Evolutionary conservation across 2,888 invertebrate genomes (phyloP), one percentile per base, ranked within the genome.

Genomic region (Eretmocerus hayati): DNA sequence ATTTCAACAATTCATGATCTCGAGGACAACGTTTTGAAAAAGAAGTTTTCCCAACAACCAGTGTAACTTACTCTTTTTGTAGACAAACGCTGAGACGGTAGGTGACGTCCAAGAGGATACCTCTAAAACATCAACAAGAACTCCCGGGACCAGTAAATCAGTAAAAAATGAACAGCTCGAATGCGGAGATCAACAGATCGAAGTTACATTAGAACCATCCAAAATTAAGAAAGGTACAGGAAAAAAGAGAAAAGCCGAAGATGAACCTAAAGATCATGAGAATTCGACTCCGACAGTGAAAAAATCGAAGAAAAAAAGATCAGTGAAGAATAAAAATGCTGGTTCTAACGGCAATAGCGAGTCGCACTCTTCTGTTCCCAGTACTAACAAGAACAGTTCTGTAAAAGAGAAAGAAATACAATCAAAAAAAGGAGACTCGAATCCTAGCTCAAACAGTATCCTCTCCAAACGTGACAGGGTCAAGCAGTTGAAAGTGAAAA

Each of bases 401-500:
- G 46, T 18, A 5, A 13, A 18, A 15, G 35, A 39, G 22, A 41
- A 38, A 4, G 31, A 38, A 33, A 40, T 31, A 37, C 35, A 1
- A 0, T 9, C n/a, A 13, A 21, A 20, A 26, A 26, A 26, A 26
- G 19, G 8, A 16, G 36, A 30, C 1, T 6, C 11, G 11, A 23
- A 35, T 15, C 20, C 26, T 26, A 26, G 8, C 11, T 6, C 6
- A 6, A 26, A 26, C 26, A 26, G 8, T 26, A 6, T 9, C 8
- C 6, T 9, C 11, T 6, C 8, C 26, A 26, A 26, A 9, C 6
- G 6, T 26, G 6, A 6, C 6, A 26, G 11, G 11, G 8, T 9
- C 6, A 26, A 26, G 6, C 8, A 6, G 11, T 11, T 6, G 26
- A 38, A 55, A 53, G 16, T 56, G 48, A 20, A 52, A 48, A 30